Conservation (phyloP, 2,797 vertebrate genomes). For the Iguana delicatissima region DNA sequence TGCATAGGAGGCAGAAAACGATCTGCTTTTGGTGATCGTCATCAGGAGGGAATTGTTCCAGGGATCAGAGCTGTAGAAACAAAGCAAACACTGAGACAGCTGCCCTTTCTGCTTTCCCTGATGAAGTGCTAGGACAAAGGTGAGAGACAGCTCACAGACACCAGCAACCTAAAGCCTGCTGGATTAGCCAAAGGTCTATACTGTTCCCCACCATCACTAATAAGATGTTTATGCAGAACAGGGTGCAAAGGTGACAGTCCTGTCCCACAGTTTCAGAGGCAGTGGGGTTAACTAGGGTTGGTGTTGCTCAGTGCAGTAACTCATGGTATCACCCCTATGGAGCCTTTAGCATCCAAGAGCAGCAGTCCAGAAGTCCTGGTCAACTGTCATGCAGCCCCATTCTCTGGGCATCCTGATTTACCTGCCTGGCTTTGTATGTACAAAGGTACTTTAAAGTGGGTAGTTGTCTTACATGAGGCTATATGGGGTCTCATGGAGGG, state of each 20-base stretch:
- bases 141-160: not conserved
- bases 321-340: no score
- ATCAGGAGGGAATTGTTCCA: conserved; percentile 85
- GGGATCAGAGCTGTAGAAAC: conserved; percentile 78
- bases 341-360: no score
- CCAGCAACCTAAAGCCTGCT: not conserved
- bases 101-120: not conserved
- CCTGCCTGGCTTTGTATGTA: no score
- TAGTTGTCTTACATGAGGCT: no score
- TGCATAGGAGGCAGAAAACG: conserved; percentile 88
- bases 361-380: no score
- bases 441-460: no score
- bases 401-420: no score
- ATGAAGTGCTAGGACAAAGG: not conserved
- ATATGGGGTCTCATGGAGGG: no score
- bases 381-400: no score
- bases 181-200: not conserved
- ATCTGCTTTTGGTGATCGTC: conserved; percentile 91
- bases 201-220: not conserved
- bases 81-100: conserved; percentile 50
- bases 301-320: no score
- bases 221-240: not conserved
- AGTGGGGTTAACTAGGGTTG: no score
- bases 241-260: not conserved
- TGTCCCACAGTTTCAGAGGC: not conserved